phyloP scores from a whole-genome alignment of 2,797 vertebrate genomes.

The Tolypeutes matacus region DNA sequence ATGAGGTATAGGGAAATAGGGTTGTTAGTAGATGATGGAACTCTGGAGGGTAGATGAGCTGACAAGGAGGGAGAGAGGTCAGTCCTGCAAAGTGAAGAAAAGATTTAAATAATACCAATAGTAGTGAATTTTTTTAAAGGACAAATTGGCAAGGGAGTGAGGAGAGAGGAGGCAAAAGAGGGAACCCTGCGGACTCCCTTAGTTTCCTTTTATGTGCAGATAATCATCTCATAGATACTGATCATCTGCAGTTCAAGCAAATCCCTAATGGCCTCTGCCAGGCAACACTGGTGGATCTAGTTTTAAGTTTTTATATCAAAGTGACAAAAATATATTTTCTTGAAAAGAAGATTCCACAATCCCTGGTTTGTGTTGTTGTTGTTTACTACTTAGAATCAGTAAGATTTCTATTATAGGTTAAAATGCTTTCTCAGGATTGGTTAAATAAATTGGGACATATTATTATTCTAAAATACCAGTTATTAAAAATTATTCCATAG shows the following conservation, averaged over 20 bases:
- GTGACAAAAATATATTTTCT: slow-evolving; percentile 7
- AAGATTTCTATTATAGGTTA: no score
- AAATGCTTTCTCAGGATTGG: neutral
- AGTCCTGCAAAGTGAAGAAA: neutral
- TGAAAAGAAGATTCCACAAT: neutral
- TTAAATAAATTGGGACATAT: neutral
- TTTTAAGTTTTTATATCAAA: neutral
- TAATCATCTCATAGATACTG: neutral
- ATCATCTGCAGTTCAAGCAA: neutral
- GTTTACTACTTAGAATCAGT: neutral
- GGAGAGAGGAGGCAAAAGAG: neutral
- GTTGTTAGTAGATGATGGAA: neutral
- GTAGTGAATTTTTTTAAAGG: neutral
- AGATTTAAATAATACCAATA: neutral
- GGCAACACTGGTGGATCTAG: neutral
- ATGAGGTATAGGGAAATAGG: neutral
- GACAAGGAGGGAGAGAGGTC: neutral
- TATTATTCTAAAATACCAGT: neutral
- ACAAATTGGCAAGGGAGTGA: neutral
- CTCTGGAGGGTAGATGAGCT: no score
- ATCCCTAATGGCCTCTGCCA: neutral
- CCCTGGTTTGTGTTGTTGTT: neutral
- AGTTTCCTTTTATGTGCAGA: neutral
- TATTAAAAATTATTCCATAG: neutral
- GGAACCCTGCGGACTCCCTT: neutral